Evolutionary conservation across 2,113 vertebrate genomes (phyloP).

Genomic region (Lophura nycthemera): DNA sequence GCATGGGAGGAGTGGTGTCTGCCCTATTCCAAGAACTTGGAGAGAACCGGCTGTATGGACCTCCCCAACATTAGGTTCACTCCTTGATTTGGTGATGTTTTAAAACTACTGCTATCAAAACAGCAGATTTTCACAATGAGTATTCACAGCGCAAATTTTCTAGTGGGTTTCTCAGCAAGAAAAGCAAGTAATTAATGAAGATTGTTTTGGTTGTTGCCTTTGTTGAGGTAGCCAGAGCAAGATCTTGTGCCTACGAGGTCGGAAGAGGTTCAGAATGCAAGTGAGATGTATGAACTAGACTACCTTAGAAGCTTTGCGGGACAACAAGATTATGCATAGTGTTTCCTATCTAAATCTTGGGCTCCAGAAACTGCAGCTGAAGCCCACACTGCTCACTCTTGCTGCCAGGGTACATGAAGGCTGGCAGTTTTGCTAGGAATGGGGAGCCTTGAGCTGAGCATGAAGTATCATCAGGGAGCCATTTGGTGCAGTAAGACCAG

Average conservation of each 20-base stretch:
- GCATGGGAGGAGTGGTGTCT: not conserved
- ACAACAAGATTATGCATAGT: not conserved
- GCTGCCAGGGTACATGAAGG: not conserved
- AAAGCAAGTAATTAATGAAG: not conserved
- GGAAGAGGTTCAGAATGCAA: not conserved
- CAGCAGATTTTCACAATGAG: not conserved
- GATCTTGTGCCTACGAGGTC: not conserved
- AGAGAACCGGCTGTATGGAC: not conserved
- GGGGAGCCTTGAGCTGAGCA: accelerated
- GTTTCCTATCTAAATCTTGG: not conserved
- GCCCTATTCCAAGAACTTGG: not conserved
- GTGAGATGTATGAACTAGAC: not conserved
- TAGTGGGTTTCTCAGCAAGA: not conserved
- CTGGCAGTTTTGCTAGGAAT: accelerated
- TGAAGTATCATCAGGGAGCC: not conserved
- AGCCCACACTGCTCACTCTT: not conserved
- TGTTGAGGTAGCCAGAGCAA: not conserved
- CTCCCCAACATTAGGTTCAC: accelerated
- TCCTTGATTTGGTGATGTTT: not conserved
- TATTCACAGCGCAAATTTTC: not conserved
- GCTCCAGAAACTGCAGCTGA: not conserved
- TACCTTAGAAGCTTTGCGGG: not conserved
- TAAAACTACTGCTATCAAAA: not conserved
- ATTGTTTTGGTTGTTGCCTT: not conserved
- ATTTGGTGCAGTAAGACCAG: accelerated